Evolutionary conservation across 1,140 invertebrate species (phyloP), one percentile per base, ranked within the genome.

Genomic region (Anastatus disparis): DNA sequence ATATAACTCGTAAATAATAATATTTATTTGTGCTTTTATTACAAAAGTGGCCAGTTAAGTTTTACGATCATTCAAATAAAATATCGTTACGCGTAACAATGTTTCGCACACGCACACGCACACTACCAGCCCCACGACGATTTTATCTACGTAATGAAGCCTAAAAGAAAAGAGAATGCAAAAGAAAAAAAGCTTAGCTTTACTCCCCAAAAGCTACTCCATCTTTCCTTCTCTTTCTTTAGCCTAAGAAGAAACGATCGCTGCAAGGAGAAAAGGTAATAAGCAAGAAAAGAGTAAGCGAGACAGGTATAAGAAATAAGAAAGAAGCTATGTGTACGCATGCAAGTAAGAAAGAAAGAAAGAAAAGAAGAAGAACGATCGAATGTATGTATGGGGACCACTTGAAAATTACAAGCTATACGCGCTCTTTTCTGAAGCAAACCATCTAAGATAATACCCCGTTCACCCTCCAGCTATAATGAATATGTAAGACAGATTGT

Each of bases 401-500:
- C 78, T n/a, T 85, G 82, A 84, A 86, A 86, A 86, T 86, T 85
- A 86, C 83, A 86, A 85, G 84, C 81, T 84, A 81, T 84, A 81
- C 82, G 80, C 78, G n/a, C n/a, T n/a, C n/a, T 82, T 80, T 80
- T 81, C 73, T 79, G 83, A 84, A 85, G 78, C 81, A n/a, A 81
- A 84, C 83, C 80, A 85, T 85, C 84, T 84, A 82, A 85, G 84
- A 85, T 86, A 86, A 86, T 86, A 84, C n/a, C 82, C 81, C 75
- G 81, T 78, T 85, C 81, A 80, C 82, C 84, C 84, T 82, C 75
- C 74, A 84, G 84, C 83, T 81, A 85, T 85, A 86, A 86, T 86
- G 85, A 86, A 86, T 86, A 86, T 85, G 85, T 85, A 86, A 84
- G 84, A 85, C 82, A 85, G 82, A 85, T 85, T 86, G 84, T 85